These are phyloP conservation scores for Thalpophila matura DNA, from an alignment of 2,888 invertebrate genomes.

Conservation along the genomic window DNA sequence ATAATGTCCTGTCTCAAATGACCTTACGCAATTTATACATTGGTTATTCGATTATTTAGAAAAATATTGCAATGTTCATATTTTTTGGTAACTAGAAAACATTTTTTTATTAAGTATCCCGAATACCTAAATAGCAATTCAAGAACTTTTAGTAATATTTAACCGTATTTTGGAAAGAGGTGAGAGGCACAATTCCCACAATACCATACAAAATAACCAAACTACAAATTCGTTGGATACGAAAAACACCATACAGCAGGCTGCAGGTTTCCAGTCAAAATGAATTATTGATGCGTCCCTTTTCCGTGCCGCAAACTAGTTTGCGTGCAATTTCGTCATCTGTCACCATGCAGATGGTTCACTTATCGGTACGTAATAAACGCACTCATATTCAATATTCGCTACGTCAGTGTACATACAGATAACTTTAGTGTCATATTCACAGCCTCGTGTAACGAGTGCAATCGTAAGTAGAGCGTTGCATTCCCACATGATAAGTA, in stretches of 20 bases:
- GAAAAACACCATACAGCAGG: neutral
- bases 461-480: slow-evolving; percentile 83
- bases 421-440: slow-evolving; percentile 60
- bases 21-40: slow-evolving; percentile 45
- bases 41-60: neutral
- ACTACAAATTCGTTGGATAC: neutral
- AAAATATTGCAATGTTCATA: neutral
- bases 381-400: slow-evolving; percentile 19
- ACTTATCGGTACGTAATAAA: slow-evolving; percentile 38
- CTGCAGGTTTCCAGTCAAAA: slow-evolving; percentile 1
- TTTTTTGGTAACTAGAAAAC: neutral
- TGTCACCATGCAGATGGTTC: slow-evolving; percentile 6
- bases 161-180: neutral
- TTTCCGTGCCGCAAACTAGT: slow-evolving; percentile 15
- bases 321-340: slow-evolving; percentile 24
- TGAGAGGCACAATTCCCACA: neutral
- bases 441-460: slow-evolving; percentile 72
- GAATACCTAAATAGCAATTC: neutral
- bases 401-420: slow-evolving; percentile 25
- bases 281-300: neutral
- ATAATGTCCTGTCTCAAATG: slow-evolving; percentile 32
- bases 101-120: neutral
- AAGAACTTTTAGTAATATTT: neutral
- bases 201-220: neutral
- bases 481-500: slow-evolving; percentile 84